A percentile compares a stretch with the other conserved stretches of the same genome.
phyloP scores from a whole-genome alignment of 2,888 invertebrate species.

The Acronicta alni region DNA sequence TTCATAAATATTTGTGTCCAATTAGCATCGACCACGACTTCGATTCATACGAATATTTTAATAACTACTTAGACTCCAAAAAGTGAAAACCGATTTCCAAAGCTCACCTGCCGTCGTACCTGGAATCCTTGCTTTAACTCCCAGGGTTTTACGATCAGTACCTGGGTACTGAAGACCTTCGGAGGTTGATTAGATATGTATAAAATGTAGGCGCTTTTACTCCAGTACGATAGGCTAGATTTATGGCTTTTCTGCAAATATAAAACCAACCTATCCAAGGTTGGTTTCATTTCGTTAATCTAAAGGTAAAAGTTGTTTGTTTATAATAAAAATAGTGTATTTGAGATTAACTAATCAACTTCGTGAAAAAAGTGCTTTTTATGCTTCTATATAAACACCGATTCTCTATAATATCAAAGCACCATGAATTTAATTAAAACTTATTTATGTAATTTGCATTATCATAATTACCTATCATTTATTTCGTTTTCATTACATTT shows the following conservation, averaged over 20 bases:
- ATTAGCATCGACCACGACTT: too few species aligned
- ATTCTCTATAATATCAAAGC: too few species aligned
- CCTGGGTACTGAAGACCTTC: conserved; percentile 12
- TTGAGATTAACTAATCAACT: not conserved
- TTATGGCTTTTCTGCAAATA: conserved; percentile 24
- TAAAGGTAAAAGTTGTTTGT: not conserved
- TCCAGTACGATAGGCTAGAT: conserved; percentile 27
- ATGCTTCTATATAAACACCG: too few species aligned
- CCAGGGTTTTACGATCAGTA: conserved; percentile 35
- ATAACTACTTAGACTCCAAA: conserved; percentile 35
- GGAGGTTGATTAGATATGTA: conserved; percentile 42
- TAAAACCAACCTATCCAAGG: too few species aligned
- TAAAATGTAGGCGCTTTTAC: conserved; percentile 48
- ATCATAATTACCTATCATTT: too few species aligned
- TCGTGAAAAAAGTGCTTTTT: too few species aligned
- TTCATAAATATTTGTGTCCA: too few species aligned
- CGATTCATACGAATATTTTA: too few species aligned
- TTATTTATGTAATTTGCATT: too few species aligned
- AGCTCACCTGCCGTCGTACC: conserved; percentile 37
- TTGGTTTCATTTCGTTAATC: conserved; percentile 15
- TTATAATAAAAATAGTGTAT: not conserved
- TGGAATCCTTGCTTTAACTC: conserved; percentile 41
- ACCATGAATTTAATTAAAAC: too few species aligned
- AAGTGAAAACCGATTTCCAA: conserved; percentile 50
- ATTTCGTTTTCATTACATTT: too few species aligned